phyloP scores from a whole-genome alignment of 2,888 invertebrate species.

The Drosophila multiciliata region DNA sequence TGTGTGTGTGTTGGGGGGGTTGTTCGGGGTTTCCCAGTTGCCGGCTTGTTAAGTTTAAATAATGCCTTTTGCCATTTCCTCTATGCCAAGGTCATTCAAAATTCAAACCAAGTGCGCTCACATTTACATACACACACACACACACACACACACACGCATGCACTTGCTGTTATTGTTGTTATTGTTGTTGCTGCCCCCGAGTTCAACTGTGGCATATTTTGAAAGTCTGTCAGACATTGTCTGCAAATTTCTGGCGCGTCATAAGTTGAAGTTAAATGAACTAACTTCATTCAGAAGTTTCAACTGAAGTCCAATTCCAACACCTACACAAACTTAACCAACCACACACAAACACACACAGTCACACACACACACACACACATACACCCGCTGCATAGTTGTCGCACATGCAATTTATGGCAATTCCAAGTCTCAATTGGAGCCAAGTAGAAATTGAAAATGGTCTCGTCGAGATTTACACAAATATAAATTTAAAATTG shows the following conservation, averaged over 20 bases:
- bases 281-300: conserved; percentile 71
- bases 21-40: conserved; percentile 55
- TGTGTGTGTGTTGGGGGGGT: conserved; percentile 16
- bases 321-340: conserved; percentile 46
- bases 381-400: conserved; percentile 53
- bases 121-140: conserved; percentile 40
- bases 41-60: conserved; percentile 78
- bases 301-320: conserved; percentile 51
- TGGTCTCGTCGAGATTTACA: conserved; percentile 32
- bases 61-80: conserved; percentile 80
- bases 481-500: conserved; percentile 27
- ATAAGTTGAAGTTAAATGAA: conserved; percentile 79
- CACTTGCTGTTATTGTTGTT: conserved; percentile 19
- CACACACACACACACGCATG: conserved; percentile 30
- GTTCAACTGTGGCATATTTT: conserved; percentile 68
- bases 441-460: conserved; percentile 62
- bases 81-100: conserved; percentile 85
- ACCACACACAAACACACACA: conserved; percentile 15
- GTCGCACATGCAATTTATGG: conserved; percentile 80
- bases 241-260: conserved; percentile 76
- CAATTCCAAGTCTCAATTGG: conserved; percentile 77
- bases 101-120: conserved; percentile 82
- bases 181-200: conserved; percentile 41
- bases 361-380: conserved; percentile 8
- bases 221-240: conserved; percentile 69